phyloP scores from a whole-genome alignment of 2,113 vertebrate genomes.

The Halcyon malimbica region DNA sequence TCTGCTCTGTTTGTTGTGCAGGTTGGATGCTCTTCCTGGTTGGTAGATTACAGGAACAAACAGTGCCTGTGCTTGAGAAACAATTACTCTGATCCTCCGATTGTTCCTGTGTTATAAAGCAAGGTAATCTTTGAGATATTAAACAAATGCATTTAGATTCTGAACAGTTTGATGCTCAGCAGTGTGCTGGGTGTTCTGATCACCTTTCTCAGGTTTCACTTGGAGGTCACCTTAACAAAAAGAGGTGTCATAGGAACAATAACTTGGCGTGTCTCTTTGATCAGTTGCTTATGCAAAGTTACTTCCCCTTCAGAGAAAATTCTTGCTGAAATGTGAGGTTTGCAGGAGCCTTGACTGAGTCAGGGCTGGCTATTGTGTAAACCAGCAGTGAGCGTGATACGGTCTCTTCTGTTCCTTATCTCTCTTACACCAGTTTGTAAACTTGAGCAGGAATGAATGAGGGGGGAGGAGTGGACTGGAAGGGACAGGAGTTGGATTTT shows the following conservation, averaged over 20 bases:
- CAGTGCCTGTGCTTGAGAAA: not conserved
- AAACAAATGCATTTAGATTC: not conserved
- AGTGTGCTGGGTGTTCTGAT: not conserved
- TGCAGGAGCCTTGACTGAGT: not conserved
- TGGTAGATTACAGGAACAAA: constrained; percentile 14
- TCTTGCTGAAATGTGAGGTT: not conserved
- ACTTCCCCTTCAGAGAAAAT: not conserved
- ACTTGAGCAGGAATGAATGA: not conserved
- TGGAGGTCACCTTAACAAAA: not conserved
- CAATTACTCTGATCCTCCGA: not conserved
- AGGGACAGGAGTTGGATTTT: not conserved
- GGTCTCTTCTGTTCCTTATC: not conserved
- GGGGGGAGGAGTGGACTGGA: not conserved
- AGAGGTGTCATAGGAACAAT: not conserved
- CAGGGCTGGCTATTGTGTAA: not conserved
- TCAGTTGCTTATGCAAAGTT: not conserved
- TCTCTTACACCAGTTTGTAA: not conserved
- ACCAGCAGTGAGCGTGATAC: not conserved
- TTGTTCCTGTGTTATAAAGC: not conserved
- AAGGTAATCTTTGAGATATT: not conserved
- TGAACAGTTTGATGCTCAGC: not conserved
- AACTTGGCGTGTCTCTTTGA: not conserved
- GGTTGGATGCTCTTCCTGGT: not conserved
- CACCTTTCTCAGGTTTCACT: not conserved
- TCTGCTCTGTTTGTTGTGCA: not conserved